Base-by-base conservation (phyloP, 2,888 invertebrate genomes). In the Conops quadrifasciatus region DNA sequence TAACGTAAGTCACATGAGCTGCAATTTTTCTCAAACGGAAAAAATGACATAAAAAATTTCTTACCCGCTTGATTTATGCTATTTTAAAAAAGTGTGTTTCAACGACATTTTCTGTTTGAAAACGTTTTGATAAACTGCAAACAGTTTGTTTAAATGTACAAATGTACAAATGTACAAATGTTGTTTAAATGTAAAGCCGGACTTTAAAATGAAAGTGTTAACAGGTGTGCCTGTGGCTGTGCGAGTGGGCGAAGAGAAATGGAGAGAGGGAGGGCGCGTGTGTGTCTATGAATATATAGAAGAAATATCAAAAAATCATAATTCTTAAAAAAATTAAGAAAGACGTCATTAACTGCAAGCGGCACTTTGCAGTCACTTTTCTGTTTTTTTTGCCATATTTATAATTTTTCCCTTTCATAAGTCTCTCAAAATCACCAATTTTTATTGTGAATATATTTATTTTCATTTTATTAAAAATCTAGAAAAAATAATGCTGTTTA, bases 111-210 rank as follows among this genome's bases (percentile, higher is more conserved):
- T 36, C 9, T 36, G 36, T 7, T 7, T 36, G 9, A 68, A 68
- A 51, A 24, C 62, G n/a, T 49, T 9, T 68, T 68, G 68, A 68
- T 68, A 62, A 51, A 68, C 47, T 30, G 62, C 30, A 49, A 62
- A 60, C 60, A 62, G 68, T 68, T 68, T 68, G 68, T 68, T 68
- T 49, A 51, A 68, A 68, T 62, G 47, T 68, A 68, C 68, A 36
- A 56, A 53, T 36, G 5, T 36, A 9, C 36, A 36, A 7, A 9
- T 7, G 9, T 7, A 36, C 36, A 36, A 36, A 9, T 4, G 36
- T 36, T 36, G 4, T 9, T 7, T 36, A 36, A 7, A 9, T 36
- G 36, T 36, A 9, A 36, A 9, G 36, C 5, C 4, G 36, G 36
- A n/a, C n/a, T n/a, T n/a, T 9, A 49, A 4, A 13, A 49, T 49